Base-by-base conservation (phyloP, 2,888 invertebrate genomes). In the Athalia cordata region DNA sequence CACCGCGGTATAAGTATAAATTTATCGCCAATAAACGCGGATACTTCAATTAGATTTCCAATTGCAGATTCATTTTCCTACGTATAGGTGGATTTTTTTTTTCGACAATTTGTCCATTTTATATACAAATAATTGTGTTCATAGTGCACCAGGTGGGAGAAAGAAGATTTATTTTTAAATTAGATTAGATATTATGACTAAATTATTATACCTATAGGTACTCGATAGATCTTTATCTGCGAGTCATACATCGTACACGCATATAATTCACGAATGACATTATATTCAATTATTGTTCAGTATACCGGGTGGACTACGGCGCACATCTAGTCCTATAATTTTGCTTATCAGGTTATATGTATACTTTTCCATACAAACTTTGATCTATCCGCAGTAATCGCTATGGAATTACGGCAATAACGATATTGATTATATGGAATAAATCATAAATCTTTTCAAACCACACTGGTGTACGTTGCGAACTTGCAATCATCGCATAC, bases 141-240 rank as follows among this genome's bases (percentile, higher is more conserved):
- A n/a, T n/a, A n/a, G n/a, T n/a, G n/a, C n/a, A n/a, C n/a, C n/a
- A n/a, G n/a, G n/a, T n/a, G n/a, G n/a, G n/a, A n/a, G n/a, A n/a
- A n/a, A n/a, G n/a, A 45, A 9, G 4, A 7, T 15, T 62, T 5
- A 55, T 47, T 47, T 59, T 13, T 57, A 9, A 72, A 72, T 72
- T 57, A 7, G 57, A 59, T 72, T 47, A 6, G 59, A 72, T 47
- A 72, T 72, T 59, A 59, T 59, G 72, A 72, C 72, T 57, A 59
- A 72, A 72, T 59, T 59, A 59, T 59, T 13, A 62, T 13, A 62
- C 8, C 4, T 62, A 62, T 7, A 55, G 4, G 4, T 55, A 68
- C 52, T 59, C 7, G 72, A 1, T 47, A 47, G 13, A 13, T 59
- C 47, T 59, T 45, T 64, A 72, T 72, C 72, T 57, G 59, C 72